Conservation (phyloP, 2,888 invertebrate species). For the Spatulosminthurus flaviceps region DNA sequence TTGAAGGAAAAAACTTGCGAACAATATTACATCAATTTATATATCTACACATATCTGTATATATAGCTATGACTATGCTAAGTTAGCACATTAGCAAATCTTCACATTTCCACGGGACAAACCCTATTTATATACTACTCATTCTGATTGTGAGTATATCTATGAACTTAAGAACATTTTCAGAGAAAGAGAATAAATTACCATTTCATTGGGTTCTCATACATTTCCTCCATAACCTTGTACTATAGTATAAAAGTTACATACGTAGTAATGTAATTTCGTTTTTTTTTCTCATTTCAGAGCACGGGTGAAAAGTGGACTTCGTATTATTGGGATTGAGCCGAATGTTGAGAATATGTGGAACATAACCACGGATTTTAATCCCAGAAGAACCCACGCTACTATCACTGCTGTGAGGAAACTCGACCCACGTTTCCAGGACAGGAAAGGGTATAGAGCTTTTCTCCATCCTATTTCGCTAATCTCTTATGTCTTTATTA, state of each 20-base stretch:
- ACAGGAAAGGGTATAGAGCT: conserved; percentile 61
- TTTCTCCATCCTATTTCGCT: neutral
- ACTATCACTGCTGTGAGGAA: conserved; percentile 85
- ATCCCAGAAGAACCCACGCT: conserved; percentile 85
- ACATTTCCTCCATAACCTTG: neutral
- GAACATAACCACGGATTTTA: conserved; percentile 88
- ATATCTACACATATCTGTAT: too few species aligned
- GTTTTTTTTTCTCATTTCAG: conserved; percentile 68
- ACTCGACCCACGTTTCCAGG: conserved; percentile 62
- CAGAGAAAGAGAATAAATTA: conserved; percentile 1
- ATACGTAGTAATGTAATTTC: conserved; percentile 9
- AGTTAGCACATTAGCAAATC: conserved; percentile 13
- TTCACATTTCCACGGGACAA: neutral
- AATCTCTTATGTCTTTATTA: neutral
- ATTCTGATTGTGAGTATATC: too few species aligned
- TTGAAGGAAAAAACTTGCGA: neutral
- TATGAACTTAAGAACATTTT: neutral
- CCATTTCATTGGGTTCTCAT: neutral
- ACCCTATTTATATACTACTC: too few species aligned
- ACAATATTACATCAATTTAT: too few species aligned
- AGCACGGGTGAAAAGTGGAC: conserved; percentile 87
- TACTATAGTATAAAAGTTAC: too few species aligned
- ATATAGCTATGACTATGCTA: neutral
- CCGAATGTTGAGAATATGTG: conserved; percentile 78
- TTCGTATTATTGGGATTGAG: conserved; percentile 84